Evolutionary conservation across 2,888 invertebrate genomes (phyloP).

Genomic region (Drosophila cognata): DNA sequence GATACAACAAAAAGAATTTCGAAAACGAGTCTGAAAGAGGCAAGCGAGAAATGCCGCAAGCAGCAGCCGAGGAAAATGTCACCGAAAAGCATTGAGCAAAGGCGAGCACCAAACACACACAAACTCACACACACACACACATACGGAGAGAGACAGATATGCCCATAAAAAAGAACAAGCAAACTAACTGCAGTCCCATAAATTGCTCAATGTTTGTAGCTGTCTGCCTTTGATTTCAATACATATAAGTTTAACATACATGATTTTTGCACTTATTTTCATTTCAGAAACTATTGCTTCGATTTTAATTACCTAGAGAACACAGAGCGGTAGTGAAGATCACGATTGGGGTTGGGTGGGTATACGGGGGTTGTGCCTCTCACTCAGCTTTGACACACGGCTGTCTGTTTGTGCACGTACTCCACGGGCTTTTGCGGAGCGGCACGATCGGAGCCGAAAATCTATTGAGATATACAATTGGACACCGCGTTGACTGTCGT

Average conservation of each 20-base stretch:
- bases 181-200: conserved; percentile 45
- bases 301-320: conserved; percentile 73
- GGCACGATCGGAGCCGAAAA: conserved; percentile 43
- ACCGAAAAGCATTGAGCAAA: conserved; percentile 52
- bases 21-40: conserved; percentile 48
- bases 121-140: background rate
- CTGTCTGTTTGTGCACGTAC: conserved; percentile 23
- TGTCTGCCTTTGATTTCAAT: conserved; percentile 52
- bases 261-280: conserved; percentile 5
- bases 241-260: background rate
- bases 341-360: conserved; percentile 12
- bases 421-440: conserved; percentile 19
- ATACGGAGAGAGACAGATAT: background rate
- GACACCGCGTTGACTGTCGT: conserved; percentile 32
- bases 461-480: conserved; percentile 23
- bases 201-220: conserved; percentile 43
- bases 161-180: conserved; percentile 46
- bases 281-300: conserved; percentile 4
- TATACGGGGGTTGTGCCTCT: conserved; percentile 11
- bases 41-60: conserved; percentile 20
- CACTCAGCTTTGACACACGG: conserved; percentile 12
- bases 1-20: conserved; percentile 53
- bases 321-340: conserved; percentile 46
- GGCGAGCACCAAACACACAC: conserved; percentile 37
- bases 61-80: conserved; percentile 58